Conservation (phyloP, 2,797 vertebrate genomes). For the Bovichtus diacanthus region DNA sequence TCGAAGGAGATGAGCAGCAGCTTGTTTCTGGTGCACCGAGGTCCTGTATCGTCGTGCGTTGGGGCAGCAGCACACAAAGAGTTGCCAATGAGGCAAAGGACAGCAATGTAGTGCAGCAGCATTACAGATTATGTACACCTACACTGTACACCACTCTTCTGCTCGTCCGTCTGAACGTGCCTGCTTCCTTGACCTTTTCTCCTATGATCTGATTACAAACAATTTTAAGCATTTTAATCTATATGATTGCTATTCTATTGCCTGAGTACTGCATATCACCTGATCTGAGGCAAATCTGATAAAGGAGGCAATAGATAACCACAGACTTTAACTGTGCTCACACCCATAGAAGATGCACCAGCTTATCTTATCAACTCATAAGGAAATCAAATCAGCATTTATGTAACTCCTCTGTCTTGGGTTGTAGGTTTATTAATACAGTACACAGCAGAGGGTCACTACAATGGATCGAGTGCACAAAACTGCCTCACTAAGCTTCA, state of each 20-base stretch:
- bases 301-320: constrained; percentile 3
- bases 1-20: constrained; percentile 91
- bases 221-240: not conserved
- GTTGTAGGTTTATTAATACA: constrained; percentile 4
- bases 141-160: not conserved
- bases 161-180: not conserved
- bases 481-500: too few relatives aligned
- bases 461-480: not conserved
- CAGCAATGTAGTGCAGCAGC: not conserved
- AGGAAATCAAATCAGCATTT: not conserved
- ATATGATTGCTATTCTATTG: not conserved
- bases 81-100: not conserved
- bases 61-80: not conserved
- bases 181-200: not conserved
- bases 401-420: not conserved
- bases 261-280: not conserved
- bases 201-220: not conserved
- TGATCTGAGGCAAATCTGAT: not conserved
- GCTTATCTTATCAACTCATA: constrained; percentile 45
- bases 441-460: not conserved
- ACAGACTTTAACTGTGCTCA: not conserved
- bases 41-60: not conserved
- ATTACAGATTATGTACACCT: not conserved
- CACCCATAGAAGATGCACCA: not conserved
- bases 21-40: constrained; percentile 67